Percentiles rank a stretch among this genome's conserved stretches.
These are phyloP conservation scores for Drosophila rubida DNA, from an alignment of 2,888 invertebrate genomes.

Conservation along the genomic window DNA sequence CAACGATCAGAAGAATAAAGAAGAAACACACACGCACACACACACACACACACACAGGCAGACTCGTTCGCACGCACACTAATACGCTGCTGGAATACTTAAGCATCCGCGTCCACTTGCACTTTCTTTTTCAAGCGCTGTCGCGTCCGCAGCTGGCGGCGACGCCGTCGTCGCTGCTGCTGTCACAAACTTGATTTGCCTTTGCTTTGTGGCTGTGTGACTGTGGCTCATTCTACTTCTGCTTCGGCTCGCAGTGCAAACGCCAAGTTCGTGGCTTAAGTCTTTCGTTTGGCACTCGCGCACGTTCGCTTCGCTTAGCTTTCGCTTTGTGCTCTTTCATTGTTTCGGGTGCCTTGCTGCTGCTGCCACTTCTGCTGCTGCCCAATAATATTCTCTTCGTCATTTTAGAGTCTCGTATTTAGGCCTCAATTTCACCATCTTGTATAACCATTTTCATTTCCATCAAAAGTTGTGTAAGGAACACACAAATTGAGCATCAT, in stretches of 20 bases:
- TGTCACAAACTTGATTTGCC: slow-evolving; percentile 46
- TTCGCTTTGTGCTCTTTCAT: slow-evolving; percentile 63
- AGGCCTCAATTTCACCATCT: slow-evolving; percentile 50
- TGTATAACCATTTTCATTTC: slow-evolving; percentile 43
- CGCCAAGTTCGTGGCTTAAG: slow-evolving; percentile 68
- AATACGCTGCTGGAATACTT: slow-evolving; percentile 79
- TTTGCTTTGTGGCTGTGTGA: slow-evolving; percentile 22
- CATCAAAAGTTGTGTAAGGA: slow-evolving; percentile 42
- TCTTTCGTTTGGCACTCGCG: slow-evolving; percentile 71
- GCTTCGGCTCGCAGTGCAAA: slow-evolving; percentile 18
- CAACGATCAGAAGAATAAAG: slow-evolving; percentile 59
- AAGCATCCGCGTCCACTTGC: slow-evolving; percentile 84
- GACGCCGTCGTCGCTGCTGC: slow-evolving; percentile 20
- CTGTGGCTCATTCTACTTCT: slow-evolving; percentile 67
- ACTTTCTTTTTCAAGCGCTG: slow-evolving; percentile 82
- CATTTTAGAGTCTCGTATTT: slow-evolving; percentile 25
- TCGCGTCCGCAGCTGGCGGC: slow-evolving; percentile 30
- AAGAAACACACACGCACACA: slow-evolving; percentile 16
- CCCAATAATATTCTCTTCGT: slow-evolving; percentile 48
- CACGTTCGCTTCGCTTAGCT: slow-evolving; percentile 64
- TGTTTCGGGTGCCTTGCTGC: slow-evolving; percentile 30
- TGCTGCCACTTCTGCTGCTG: slow-evolving; percentile 13
- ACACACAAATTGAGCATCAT: slow-evolving; percentile 1
- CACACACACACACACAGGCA: slow-evolving; percentile 11
- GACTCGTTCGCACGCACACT: slow-evolving; percentile 16